A percentile compares a stretch with the other conserved stretches of the same genome.
These are phyloP conservation scores for Oceanites oceanicus DNA, from an alignment of 2,113 vertebrate species.

Conservation along the genomic window DNA sequence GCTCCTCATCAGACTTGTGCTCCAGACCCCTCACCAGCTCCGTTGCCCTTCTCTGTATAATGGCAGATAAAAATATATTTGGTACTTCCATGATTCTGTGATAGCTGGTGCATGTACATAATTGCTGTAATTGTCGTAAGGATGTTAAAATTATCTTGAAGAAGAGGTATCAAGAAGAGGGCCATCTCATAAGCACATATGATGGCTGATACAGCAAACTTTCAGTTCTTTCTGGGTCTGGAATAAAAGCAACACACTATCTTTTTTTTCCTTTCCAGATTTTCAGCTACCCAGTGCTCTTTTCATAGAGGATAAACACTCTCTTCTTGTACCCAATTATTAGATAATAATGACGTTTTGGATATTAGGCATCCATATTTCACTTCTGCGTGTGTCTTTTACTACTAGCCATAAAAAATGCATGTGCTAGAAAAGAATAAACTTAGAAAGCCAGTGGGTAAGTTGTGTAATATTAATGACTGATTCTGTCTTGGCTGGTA, in stretches of 20 bases:
- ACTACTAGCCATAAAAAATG: not conserved
- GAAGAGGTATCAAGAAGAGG: not conserved
- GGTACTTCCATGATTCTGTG: not conserved
- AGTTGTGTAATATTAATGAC: not conserved
- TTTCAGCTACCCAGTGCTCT: not conserved
- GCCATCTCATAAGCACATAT: fast-evolving
- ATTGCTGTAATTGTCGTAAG: not conserved
- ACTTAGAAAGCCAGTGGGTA: not conserved
- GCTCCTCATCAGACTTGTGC: too few relatives aligned
- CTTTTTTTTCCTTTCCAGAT: not conserved
- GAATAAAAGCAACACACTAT: not conserved
- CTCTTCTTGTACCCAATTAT: not conserved
- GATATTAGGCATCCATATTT: not conserved
- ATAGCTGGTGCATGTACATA: not conserved
- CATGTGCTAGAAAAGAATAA: not conserved
- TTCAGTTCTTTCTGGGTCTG: not conserved
- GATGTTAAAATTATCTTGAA: not conserved
- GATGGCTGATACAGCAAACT: not conserved
- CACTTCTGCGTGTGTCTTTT: not conserved
- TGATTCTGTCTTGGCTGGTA: not conserved
- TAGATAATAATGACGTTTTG: not conserved
- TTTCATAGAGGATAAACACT: not conserved
- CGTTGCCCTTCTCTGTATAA: not conserved
- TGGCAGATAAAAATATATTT: not conserved
- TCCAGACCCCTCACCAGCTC: too few relatives aligned